These are phyloP conservation scores for Sigmodon hispidus DNA, from an alignment of 2,113 vertebrate species.

Conservation along the genomic window DNA sequence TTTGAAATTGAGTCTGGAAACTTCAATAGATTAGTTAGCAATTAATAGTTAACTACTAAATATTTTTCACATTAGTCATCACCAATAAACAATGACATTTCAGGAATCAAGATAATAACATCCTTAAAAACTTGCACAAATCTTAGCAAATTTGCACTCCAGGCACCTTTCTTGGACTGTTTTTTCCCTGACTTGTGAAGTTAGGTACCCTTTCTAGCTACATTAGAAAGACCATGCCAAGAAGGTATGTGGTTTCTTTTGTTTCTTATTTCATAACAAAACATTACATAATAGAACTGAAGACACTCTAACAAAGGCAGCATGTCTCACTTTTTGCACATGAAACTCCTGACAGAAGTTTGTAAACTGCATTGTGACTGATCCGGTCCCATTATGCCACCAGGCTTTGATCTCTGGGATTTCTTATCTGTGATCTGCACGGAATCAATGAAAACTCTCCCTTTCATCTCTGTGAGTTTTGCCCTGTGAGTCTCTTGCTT, in stretches of 20 bases:
- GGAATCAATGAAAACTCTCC: constrained; percentile 83
- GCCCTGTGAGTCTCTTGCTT: constrained; percentile 82
- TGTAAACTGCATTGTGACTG: constrained; percentile 83
- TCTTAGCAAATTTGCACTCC: neutral
- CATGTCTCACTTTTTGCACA: constrained; percentile 80
- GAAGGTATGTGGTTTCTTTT: constrained; percentile 29
- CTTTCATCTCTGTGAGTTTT: constrained; percentile 84
- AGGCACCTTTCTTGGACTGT: neutral
- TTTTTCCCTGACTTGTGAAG: neutral
- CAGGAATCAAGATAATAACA: neutral
- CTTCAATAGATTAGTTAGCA: neutral
- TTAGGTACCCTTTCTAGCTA: neutral
- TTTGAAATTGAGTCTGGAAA: neutral
- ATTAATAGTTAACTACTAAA: neutral
- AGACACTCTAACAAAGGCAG: neutral
- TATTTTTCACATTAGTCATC: neutral
- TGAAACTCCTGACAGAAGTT: constrained; percentile 82
- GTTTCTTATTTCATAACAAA: constrained; percentile 72
- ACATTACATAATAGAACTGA: constrained; percentile 66
- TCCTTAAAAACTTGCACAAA: neutral
- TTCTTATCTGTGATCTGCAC: constrained; percentile 84
- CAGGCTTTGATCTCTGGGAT: constrained; percentile 85
- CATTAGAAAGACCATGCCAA: constrained; percentile 39
- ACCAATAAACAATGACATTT: neutral
- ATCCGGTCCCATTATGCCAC: constrained; percentile 81